These are phyloP conservation scores for pig (Sus scrofa) DNA, from an alignment of 2,113 vertebrate genomes.

Conservation along the genomic window DNA sequence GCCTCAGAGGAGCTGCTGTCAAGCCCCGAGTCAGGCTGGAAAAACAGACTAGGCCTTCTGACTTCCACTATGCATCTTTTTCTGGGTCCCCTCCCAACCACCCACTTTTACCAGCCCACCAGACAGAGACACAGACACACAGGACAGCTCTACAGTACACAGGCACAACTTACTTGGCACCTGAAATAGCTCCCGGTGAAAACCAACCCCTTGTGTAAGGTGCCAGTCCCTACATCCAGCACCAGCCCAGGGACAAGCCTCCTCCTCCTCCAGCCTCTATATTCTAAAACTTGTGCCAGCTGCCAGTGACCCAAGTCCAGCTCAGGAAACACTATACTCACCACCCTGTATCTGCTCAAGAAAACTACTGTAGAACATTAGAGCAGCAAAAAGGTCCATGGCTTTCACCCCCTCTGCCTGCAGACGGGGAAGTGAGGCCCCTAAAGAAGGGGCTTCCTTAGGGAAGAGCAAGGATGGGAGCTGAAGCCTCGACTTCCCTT, in stretches of 20 bases:
- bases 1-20: neutral
- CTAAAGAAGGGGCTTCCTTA: neutral
- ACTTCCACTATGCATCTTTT: neutral
- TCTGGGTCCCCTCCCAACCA: neutral
- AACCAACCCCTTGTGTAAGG: neutral
- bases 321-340: neutral
- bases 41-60: neutral
- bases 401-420: neutral
- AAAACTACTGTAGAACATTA: neutral
- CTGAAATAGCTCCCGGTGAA: neutral
- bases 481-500: neutral
- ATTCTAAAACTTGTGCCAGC: neutral
- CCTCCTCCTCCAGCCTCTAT: neutral
- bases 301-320: neutral
- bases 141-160: neutral
- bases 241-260: neutral
- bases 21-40: neutral
- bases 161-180: neutral
- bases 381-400: neutral
- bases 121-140: no score
- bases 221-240: neutral
- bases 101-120: neutral
- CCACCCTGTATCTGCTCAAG: neutral
- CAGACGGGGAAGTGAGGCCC: neutral
- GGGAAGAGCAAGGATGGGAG: neutral